Conservation (phyloP, 2,113 vertebrate genomes). For the Brachyhypopomus occidentalis region DNA sequence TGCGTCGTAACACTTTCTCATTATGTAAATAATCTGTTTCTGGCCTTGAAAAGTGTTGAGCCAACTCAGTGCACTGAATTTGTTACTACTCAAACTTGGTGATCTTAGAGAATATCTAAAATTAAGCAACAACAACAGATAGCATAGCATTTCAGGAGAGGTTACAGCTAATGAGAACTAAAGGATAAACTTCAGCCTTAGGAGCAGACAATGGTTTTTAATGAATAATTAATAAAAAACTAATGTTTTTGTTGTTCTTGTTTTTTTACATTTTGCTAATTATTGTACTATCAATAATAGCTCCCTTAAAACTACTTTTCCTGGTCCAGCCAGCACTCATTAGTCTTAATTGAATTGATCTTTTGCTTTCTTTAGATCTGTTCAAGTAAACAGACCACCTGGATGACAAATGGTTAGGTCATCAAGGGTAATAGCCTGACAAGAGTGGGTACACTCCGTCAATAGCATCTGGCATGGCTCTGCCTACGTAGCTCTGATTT, state of each 20-base stretch:
- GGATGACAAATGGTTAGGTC: conserved; percentile 47
- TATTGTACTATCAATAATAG: background rate
- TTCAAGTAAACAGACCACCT: conserved; percentile 39
- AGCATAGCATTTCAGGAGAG: background rate
- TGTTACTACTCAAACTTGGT: background rate
- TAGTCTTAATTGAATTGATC: conserved; percentile 1
- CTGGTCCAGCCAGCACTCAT: background rate
- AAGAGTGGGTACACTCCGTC: conserved; percentile 46
- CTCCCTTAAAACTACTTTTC: background rate
- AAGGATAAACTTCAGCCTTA: background rate
- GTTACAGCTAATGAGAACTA: background rate
- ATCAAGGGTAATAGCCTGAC: conserved; percentile 47
- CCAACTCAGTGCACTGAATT: background rate
- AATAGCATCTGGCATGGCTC: conserved; percentile 45
- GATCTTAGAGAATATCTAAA: conserved; percentile 4
- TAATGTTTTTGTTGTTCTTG: background rate
- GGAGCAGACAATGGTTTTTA: background rate
- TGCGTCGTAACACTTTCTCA: conserved; percentile 73
- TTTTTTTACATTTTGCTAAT: background rate
- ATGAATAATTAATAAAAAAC: background rate
- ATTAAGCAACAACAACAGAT: background rate
- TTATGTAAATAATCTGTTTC: conserved; percentile 82
- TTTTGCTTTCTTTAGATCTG: conserved; percentile 9
- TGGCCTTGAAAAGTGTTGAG: conserved; percentile 76
- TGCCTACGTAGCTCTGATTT: conserved; percentile 38